These are phyloP conservation scores for Labeo rohita DNA, from an alignment of 2,113 vertebrate genomes.

Conservation along the genomic window DNA sequence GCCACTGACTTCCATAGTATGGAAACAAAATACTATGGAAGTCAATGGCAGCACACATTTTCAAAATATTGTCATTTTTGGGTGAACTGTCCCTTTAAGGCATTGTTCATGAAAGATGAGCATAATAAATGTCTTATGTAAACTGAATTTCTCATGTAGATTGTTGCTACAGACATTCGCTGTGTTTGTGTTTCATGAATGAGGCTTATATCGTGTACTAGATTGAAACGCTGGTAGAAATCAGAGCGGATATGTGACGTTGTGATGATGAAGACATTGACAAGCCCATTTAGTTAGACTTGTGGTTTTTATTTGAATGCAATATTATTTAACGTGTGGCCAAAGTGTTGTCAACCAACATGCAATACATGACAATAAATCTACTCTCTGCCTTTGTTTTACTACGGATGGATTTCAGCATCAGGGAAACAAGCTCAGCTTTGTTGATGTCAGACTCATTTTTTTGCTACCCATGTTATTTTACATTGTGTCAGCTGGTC, in stretches of 20 bases:
- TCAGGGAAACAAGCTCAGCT: slow-evolving; percentile 66
- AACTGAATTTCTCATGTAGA: background rate
- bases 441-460: slow-evolving; percentile 83
- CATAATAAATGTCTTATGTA: background rate
- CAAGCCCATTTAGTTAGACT: slow-evolving; percentile 44
- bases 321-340: slow-evolving; percentile 37
- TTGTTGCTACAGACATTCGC: background rate
- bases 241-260: background rate
- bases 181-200: background rate
- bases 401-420: slow-evolving; percentile 55
- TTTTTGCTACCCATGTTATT: slow-evolving; percentile 85
- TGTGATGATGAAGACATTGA: slow-evolving; percentile 19
- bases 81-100: background rate
- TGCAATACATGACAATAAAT: slow-evolving; percentile 36
- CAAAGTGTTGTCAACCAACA: slow-evolving; percentile 44
- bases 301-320: slow-evolving; percentile 14
- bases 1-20: too few relatives aligned
- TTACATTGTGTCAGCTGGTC: slow-evolving; percentile 84
- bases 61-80: too few relatives aligned
- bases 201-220: slow-evolving; percentile 13
- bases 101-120: background rate
- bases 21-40: too few relatives aligned
- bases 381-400: slow-evolving; percentile 40
- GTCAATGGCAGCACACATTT: too few relatives aligned
- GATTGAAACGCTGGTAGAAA: slow-evolving; percentile 17